Conservation (phyloP, 2,113 vertebrate species). For the Chaetorhynchus papuensis region DNA sequence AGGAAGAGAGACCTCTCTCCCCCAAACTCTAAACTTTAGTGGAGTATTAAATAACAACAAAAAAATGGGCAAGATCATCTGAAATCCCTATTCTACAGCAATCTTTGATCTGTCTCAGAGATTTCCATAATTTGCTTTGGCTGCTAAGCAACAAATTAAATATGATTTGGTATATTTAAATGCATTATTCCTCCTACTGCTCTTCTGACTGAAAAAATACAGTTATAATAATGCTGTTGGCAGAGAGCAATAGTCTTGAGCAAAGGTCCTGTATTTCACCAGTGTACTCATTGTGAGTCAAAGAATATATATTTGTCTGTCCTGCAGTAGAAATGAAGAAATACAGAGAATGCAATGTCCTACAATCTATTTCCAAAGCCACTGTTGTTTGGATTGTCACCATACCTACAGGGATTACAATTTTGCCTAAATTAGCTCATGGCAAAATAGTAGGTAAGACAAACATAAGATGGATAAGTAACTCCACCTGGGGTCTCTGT, state of each 20-base stretch:
- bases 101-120: slow-evolving; percentile 17
- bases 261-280: background rate
- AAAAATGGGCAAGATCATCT: background rate
- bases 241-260: background rate
- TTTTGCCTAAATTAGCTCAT: background rate
- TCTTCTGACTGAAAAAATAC: slow-evolving; percentile 31
- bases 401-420: background rate
- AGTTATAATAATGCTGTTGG: background rate
- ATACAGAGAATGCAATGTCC: background rate
- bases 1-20: background rate
- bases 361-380: background rate
- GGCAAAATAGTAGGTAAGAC: background rate
- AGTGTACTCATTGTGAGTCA: background rate
- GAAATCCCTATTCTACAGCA: background rate
- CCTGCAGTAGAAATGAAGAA: background rate
- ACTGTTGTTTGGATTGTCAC: background rate
- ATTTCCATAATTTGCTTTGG: slow-evolving; percentile 58
- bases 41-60: background rate
- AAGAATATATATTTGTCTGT: background rate
- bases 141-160: slow-evolving; percentile 72
- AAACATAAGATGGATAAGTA: background rate
- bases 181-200: slow-evolving; percentile 49
- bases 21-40: background rate
- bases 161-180: slow-evolving; percentile 43
- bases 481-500: background rate